Percentiles rank a stretch among this genome's conserved stretches.
Evolutionary conservation across 2,113 vertebrate species (phyloP).

Genomic region (Leuciscus idus): DNA sequence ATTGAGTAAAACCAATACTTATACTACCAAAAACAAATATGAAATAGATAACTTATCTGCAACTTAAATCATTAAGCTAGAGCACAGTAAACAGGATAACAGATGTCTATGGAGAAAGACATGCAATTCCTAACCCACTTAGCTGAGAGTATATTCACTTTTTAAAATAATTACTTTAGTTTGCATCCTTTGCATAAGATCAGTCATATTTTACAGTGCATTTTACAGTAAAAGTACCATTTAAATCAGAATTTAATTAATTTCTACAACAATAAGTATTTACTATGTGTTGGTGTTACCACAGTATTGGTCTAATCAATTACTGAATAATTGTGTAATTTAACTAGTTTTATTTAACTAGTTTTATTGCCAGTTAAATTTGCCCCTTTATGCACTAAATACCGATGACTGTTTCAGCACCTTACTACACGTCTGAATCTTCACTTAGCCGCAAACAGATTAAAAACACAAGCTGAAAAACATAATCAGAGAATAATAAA

Average conservation of each 20-base stretch:
- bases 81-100: neutral
- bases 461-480: slow-evolving; percentile 17
- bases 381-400: neutral
- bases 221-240: neutral
- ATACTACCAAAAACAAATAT: neutral
- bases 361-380: neutral
- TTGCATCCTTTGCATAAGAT: neutral
- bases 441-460: slow-evolving; percentile 1
- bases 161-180: neutral
- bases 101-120: neutral
- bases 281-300: neutral
- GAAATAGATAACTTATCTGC: neutral
- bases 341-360: neutral
- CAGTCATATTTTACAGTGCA: neutral
- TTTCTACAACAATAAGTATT: neutral
- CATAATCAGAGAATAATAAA: neutral
- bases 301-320: neutral
- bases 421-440: neutral
- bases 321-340: neutral
- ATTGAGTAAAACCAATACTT: neutral
- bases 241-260: neutral
- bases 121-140: neutral
- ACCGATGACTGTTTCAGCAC: neutral
- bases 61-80: neutral
- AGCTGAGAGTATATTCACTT: neutral